Percentiles rank a stretch among this genome's conserved stretches.
These are phyloP conservation scores for Gracilinanus agilis DNA, from an alignment of 2,113 vertebrate species.

Conservation along the genomic window DNA sequence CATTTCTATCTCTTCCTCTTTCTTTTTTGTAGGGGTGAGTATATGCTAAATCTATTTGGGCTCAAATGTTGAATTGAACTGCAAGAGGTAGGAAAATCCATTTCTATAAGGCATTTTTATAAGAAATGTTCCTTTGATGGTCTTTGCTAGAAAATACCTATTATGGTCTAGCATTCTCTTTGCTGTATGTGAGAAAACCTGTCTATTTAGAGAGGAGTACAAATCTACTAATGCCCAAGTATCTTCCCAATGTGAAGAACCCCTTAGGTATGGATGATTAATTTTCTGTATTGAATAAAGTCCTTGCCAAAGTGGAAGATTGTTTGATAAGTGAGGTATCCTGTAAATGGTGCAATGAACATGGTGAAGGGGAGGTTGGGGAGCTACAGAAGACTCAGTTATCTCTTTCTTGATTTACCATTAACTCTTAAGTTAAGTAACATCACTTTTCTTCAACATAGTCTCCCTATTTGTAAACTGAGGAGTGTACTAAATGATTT, in stretches of 20 bases:
- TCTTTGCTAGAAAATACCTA: not conserved
- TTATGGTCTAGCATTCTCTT: not conserved
- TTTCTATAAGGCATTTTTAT: not conserved
- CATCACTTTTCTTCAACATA: not conserved
- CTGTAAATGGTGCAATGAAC: not conserved
- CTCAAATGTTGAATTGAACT: too few species aligned
- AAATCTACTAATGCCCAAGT: not conserved
- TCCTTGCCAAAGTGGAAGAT: not conserved
- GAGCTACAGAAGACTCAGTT: not conserved
- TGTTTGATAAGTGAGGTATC: not conserved
- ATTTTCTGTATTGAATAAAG: not conserved
- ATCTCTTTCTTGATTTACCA: not conserved
- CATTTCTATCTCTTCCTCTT: not conserved
- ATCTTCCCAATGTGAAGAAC: not conserved
- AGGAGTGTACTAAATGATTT: not conserved
- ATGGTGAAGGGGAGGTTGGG: not conserved
- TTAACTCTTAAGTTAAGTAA: not conserved
- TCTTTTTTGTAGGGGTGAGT: not conserved
- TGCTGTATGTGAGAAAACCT: not conserved
- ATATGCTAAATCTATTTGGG: not conserved
- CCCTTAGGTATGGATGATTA: too few species aligned
- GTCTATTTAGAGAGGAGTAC: not conserved
- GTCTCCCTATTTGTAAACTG: not conserved
- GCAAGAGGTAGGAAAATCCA: not conserved
- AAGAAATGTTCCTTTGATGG: not conserved